Evolutionary conservation across 2,113 vertebrate genomes (phyloP).

Genomic region (Cettia cetti): DNA sequence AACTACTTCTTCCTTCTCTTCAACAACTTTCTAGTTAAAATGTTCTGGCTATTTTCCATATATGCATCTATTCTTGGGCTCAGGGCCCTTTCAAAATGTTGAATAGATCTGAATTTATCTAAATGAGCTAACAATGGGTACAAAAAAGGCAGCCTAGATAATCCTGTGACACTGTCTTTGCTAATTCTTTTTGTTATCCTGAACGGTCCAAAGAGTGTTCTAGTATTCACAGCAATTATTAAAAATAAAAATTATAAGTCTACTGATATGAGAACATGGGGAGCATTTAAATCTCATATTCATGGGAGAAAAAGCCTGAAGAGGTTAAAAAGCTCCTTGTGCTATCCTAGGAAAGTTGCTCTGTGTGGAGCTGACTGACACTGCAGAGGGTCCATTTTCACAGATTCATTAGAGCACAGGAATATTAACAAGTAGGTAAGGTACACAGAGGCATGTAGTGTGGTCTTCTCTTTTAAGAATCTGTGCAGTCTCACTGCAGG

Average conservation of each 20-base stretch:
- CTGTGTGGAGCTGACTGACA: neutral
- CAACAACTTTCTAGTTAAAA: neutral
- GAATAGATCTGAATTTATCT: neutral
- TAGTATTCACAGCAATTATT: neutral
- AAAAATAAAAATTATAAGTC: neutral
- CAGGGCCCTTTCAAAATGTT: neutral
- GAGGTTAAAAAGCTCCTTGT: neutral
- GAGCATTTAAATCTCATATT: neutral
- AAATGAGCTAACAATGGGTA: neutral
- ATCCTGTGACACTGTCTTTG: neutral
- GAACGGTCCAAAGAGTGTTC: neutral
- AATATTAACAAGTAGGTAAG: neutral
- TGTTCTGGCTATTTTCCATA: neutral
- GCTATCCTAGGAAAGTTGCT: neutral
- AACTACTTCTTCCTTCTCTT: neutral
- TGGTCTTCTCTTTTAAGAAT: neutral
- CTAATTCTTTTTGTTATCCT: neutral
- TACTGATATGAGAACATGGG: neutral
- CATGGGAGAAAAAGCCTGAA: neutral
- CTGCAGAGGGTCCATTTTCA: neutral
- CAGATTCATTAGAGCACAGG: neutral
- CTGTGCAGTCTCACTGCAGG: neutral
- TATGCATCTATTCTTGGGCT: neutral
- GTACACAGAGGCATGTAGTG: rapidly evolving
- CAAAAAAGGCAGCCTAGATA: neutral